phyloP scores from a whole-genome alignment of 2,113 vertebrate genomes.

The Mormoops blainvillei region DNA sequence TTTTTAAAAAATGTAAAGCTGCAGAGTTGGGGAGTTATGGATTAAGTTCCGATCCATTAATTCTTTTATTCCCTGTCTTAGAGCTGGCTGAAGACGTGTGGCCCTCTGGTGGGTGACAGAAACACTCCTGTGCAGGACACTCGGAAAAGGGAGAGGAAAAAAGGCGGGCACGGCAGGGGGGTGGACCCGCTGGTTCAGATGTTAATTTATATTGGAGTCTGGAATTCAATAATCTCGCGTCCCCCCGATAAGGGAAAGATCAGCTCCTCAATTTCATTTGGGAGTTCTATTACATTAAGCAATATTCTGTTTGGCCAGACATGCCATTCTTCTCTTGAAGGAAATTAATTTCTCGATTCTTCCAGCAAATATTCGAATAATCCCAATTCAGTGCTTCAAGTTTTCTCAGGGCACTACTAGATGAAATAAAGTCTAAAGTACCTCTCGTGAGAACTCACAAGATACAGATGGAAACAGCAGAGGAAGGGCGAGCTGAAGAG shows the following conservation, averaged over 20 bases:
- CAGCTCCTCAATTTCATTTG: constrained; percentile 69
- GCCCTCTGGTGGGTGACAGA: background rate
- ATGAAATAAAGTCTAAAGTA: constrained; percentile 46
- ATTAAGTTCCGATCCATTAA: constrained; percentile 77
- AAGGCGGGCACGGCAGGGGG: background rate
- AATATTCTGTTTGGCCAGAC: constrained; percentile 76
- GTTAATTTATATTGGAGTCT: constrained; percentile 74
- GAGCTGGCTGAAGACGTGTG: constrained; percentile 48
- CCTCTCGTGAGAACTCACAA: background rate
- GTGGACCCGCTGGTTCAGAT: constrained; percentile 60
- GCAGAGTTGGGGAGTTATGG: constrained; percentile 68
- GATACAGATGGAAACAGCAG: constrained; percentile 21
- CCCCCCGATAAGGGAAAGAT: constrained; percentile 63
- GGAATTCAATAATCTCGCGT: constrained; percentile 77
- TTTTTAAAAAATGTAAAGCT: constrained; percentile 76
- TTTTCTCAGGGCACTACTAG: constrained; percentile 63
- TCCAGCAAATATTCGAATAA: constrained; percentile 60
- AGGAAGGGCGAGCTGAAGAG: background rate
- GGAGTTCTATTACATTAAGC: constrained; percentile 71
- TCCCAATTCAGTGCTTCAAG: constrained; percentile 64
- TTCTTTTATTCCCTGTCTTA: constrained; percentile 72
- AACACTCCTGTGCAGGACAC: background rate
- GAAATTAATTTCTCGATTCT: constrained; percentile 80
- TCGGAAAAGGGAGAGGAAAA: background rate
- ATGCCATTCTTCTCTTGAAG: constrained; percentile 74